Evolutionary conservation across 2,113 vertebrate genomes (phyloP).

Genomic region (Carollia perspicillata): DNA sequence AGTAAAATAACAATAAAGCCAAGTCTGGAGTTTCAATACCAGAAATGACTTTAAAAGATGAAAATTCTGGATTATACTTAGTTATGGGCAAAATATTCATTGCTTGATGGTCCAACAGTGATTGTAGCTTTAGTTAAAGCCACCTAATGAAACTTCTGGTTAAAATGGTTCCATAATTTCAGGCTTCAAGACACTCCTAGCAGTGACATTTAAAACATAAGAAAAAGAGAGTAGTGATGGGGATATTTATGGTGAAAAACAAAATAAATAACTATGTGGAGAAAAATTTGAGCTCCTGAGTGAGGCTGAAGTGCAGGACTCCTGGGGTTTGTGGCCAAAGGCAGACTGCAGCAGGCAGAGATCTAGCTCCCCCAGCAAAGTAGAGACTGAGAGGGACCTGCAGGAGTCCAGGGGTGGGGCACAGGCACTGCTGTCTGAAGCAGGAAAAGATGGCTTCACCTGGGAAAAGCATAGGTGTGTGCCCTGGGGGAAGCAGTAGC

Average conservation of each 20-base stretch:
- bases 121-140: conserved; percentile 18
- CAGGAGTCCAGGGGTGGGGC: fast-evolving
- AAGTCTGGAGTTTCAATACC: background rate
- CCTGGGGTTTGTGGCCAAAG: background rate
- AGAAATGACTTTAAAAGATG: background rate
- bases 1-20: background rate
- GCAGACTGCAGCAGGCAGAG: background rate
- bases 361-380: background rate
- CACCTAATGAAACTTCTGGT: conserved; percentile 15
- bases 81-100: background rate
- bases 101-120: background rate
- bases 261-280: background rate
- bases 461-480: background rate
- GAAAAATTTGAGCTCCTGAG: background rate
- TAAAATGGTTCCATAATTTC: conserved; percentile 25
- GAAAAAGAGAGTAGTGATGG: background rate
- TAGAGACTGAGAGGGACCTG: background rate
- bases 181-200: background rate
- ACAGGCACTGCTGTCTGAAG: background rate
- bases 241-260: background rate
- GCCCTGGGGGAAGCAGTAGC: background rate
- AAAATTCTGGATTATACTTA: background rate
- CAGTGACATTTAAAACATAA: background rate
- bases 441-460: background rate
- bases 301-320: background rate